phyloP scores from a whole-genome alignment of 2,888 invertebrate genomes.

The Dusona sp. region DNA sequence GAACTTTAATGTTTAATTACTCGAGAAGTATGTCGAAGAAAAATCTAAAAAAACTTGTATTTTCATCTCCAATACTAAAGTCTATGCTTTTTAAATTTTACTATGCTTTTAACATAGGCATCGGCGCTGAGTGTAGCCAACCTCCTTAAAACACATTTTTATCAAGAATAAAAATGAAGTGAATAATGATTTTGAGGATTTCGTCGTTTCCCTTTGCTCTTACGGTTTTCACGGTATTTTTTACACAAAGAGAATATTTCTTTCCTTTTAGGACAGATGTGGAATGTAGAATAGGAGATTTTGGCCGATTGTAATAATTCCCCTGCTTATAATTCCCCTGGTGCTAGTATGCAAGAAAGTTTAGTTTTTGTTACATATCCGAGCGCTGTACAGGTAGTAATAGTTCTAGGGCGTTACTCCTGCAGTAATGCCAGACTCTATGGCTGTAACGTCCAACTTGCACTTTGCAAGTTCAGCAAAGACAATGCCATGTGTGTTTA shows the following conservation, averaged over 20 bases:
- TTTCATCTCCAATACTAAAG: no score
- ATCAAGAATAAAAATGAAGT: neutral
- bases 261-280: neutral
- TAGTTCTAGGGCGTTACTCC: conserved; percentile 19
- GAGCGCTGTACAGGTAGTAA: neutral
- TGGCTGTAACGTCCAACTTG: conserved; percentile 51
- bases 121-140: no score
- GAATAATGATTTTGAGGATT: neutral
- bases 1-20: no score
- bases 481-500: conserved; percentile 16
- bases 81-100: no score
- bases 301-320: neutral
- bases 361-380: conserved; percentile 17
- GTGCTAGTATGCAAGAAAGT: conserved; percentile 13
- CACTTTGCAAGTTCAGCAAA: conserved; percentile 43
- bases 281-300: neutral
- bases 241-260: neutral
- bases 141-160: no score
- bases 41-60: no score
- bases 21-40: no score
- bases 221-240: neutral
- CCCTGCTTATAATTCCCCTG: neutral
- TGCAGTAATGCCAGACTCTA: neutral
- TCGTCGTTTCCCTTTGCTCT: neutral
- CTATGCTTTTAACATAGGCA: no score